Evolutionary conservation across 2,113 vertebrate genomes (phyloP), one percentile per base, ranked within the genome.

Genomic region (Datnioides undecimradiatus): DNA sequence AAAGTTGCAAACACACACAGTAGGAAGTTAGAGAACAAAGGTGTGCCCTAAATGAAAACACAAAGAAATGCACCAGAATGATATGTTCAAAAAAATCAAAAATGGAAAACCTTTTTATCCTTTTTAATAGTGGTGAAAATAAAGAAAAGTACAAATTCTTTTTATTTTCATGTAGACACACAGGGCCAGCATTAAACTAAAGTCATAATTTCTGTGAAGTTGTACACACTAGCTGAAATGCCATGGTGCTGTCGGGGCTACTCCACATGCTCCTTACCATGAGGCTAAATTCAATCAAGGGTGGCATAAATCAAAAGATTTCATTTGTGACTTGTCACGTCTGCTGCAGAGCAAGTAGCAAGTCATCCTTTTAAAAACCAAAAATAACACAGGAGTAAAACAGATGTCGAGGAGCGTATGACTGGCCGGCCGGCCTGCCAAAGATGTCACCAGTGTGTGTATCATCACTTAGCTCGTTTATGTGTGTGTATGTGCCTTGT

Each of bases 391-490:
- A 23, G 57, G 74, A 80, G 88, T 87, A 83, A 90, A 90, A 92
- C 90, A 90, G 87, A 92, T 91, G 86, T 91, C 84, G 31, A 34
- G 38, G 59, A 90, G 84, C 66, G 83, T 88, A 83, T 90, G 84
- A 91, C 84, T 82, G 87, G 79, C 64, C 52, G 62, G 52, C 34
- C 25, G 25, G 80, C 81, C 90, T 87, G 90, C 86, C 89, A 88
- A 38, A 87, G 85, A 91, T 92, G 90, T 91, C 90, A 92, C 87
- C 89, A 87, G 88, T 65, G 89, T 90, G 90, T 87, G 88, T 84
- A 83, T 91, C 84, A 90, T 74, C 77, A 46, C 65, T 86, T 76
- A 58, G 71, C 65, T 67, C 1, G 60, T 70, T 78, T 55, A 14
- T 80, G 66, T 80, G 85, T 87, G 88, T 86, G 88, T 84, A 5